Base-by-base conservation (phyloP, 2,797 vertebrate species). In the Pyrocephalus nanus region DNA sequence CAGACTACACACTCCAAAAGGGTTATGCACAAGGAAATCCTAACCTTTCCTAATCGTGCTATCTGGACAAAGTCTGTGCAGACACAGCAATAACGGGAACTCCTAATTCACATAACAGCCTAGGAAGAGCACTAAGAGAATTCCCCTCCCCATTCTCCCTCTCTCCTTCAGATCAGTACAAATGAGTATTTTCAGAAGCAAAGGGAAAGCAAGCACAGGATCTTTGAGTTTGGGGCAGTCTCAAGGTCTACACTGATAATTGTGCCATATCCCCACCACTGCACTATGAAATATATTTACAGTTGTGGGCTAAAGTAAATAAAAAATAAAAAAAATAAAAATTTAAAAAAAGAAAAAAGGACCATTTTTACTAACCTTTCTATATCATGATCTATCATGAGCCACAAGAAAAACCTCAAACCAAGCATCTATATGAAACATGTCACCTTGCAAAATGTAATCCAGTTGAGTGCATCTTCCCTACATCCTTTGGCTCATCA, bases 361-460 rank as follows among this genome's bases (percentile, higher is more conserved):
- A 4, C 2, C 21, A 21, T 4, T 42, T 87, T 57, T 34, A 50
- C 30, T 55, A 30, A 55, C 3, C 0, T n/a, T 83, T 62, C 22
- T 18, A 2, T 47, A 47, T 40, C 20, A 87, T 0, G 3, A 19
- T 17, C 12, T 15, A 19, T 32, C 51, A 47, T 19, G 83, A 82
- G 26, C 2, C 29, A 71, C 45, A 85, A 82, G 45, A 51, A 79
- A 70, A 62, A 25, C 6, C 15, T 66, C 29, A 85, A 79, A 11
- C 1, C n/a, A 48, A 1, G 0, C 1, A 65, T 3, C 9, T 40
- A 2, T 1, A 4, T 15, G 11, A 87, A 73, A 58, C 3, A 8
- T 1, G 0, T 16, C 34, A 42, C 4, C 6, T 43, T 66, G 48
- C 9, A 60, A 91, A 90, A 62, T 1, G 2, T 9, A 75, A 40